Base-by-base conservation (phyloP, 2,888 invertebrate species). In the Anagyrus pseudococci region DNA sequence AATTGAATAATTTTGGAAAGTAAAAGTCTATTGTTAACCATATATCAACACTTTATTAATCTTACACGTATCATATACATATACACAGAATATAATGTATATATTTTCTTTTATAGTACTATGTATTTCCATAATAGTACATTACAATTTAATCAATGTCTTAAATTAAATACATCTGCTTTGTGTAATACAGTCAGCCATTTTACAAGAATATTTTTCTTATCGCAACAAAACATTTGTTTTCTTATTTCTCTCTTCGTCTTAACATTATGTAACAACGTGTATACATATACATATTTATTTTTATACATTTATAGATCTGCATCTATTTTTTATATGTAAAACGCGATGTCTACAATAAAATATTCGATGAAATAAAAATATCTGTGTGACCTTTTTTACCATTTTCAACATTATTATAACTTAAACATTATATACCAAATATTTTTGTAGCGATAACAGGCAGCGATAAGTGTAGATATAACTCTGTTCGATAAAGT, bases 31-130 rank as follows among this genome's bases (percentile, higher is more conserved):
- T n/a, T n/a, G n/a, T 74, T 70, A 74, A 76, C 73, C 75, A 74
- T 72, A 71, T 76, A 74, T 72, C 74, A 76, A 76, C 75, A 75
- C 72, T 76, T 77, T 75, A 77, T 77, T 75, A 69, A 73, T 74
- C 74, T 70, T 68, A 76, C 73, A 74, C 71, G 68, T 69, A 74
- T 73, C 70, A 69, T 74, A 69, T 72, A 75, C 72, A 72, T 76
- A 69, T 74, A 75, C 70, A 69, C 67, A 69, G 57, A 70, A 70
- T 70, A 68, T 69, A 68, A 69, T 70, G 62, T 68, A 71, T 70
- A 70, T 67, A 69, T 67, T 71, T 68, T 69, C 62, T 69, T 71
- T 70, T 67, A 68, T 68, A 69, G 70, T 71, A 70, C 69, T 72
- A 72, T 74, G 69, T 75, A 71, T 72, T 73, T 70, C 61, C 64